Conservation (phyloP, 1,140 invertebrate genomes). For the Gonioctena quinquepunctata region DNA sequence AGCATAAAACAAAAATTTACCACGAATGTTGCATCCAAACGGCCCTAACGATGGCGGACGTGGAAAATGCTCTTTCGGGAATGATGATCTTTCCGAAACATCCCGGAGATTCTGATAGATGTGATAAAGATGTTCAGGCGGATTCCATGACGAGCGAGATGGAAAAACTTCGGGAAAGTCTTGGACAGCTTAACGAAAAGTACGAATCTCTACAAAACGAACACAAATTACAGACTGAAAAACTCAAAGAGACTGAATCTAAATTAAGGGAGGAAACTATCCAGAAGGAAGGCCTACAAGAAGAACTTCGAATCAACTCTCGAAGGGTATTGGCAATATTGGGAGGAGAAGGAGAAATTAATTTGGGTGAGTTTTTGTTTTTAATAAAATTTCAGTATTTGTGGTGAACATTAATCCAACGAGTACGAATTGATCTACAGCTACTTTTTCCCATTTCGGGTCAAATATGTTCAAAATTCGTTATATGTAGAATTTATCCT, state of each 20-base stretch:
- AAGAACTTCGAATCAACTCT: slow-evolving; percentile 73
- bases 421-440: no score
- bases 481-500: no score
- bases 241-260: slow-evolving; percentile 58
- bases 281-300: slow-evolving; percentile 71
- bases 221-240: slow-evolving; percentile 55
- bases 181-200: slow-evolving; percentile 56
- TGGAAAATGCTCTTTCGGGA: slow-evolving; percentile 71
- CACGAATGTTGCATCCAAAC: slow-evolving; percentile 78
- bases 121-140: slow-evolving; percentile 66
- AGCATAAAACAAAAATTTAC: slow-evolving; percentile 71
- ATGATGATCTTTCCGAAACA: slow-evolving; percentile 54
- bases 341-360: slow-evolving; percentile 49
- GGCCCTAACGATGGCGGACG: slow-evolving; percentile 69
- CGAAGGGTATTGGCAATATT: slow-evolving; percentile 73
- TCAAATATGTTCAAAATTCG: no score
- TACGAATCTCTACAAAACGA: slow-evolving; percentile 48
- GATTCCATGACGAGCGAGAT: slow-evolving; percentile 66
- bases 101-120: slow-evolving; percentile 49
- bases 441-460: no score
- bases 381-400: no score
- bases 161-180: slow-evolving; percentile 62
- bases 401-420: no score
- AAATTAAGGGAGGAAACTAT: slow-evolving; percentile 66
- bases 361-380: not conserved